Conservation (phyloP, 1,140 invertebrate species). For the Platyscapa corneri region DNA sequence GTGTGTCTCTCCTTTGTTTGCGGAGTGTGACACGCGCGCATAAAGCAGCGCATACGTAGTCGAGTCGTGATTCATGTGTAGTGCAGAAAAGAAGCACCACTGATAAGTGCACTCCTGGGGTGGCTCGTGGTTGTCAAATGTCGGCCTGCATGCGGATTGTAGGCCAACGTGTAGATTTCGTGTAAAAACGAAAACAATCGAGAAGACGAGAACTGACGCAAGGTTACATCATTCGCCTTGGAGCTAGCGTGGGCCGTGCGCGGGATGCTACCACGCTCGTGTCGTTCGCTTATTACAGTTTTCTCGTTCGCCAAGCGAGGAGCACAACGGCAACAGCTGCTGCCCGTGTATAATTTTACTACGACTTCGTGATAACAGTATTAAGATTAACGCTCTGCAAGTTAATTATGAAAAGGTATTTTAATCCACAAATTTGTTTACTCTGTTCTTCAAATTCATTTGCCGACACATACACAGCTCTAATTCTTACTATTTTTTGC, state of each 20-base stretch:
- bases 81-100: too few species aligned
- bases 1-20: too few species aligned
- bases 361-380: background rate
- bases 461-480: background rate
- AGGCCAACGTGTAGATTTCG: too few species aligned
- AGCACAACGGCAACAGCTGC: background rate
- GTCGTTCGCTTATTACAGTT: background rate
- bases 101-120: too few species aligned
- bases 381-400: background rate
- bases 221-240: slow-evolving; percentile 27
- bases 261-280: slow-evolving; percentile 20
- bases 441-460: background rate
- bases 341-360: background rate
- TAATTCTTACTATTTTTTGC: slow-evolving; percentile 4
- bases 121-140: too few species aligned
- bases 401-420: slow-evolving; percentile 9
- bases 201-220: slow-evolving; percentile 1
- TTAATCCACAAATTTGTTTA: background rate
- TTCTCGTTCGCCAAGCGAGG: background rate
- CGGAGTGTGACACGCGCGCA: too few species aligned
- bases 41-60: too few species aligned
- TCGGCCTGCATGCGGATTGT: too few species aligned
- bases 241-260: background rate
- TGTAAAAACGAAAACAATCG: too few species aligned
- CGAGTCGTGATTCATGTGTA: too few species aligned